Conservation (phyloP, 2,888 invertebrate species). For the Mermis nigrescens region DNA sequence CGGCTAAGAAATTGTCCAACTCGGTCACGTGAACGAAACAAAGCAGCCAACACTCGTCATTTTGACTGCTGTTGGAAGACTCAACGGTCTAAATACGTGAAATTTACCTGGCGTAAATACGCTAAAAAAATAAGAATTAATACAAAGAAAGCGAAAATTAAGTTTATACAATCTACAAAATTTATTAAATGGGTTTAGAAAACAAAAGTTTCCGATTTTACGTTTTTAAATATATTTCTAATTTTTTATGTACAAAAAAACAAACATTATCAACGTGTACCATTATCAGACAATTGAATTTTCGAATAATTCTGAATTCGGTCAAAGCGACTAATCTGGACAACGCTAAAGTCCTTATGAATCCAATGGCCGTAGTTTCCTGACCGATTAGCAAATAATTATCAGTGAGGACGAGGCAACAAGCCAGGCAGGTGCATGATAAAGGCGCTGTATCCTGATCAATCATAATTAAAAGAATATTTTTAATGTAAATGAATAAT, state of each 20-base stretch:
- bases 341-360: conserved; percentile 6
- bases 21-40: not conserved
- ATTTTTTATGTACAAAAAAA: too few relatives aligned
- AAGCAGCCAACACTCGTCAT: not conserved
- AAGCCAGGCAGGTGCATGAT: conserved; percentile 4
- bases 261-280: not conserved
- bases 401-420: conserved; percentile 2
- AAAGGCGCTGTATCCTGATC: not conserved
- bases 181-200: not conserved
- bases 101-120: too few relatives aligned
- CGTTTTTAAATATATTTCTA: too few relatives aligned
- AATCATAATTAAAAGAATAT: too few relatives aligned
- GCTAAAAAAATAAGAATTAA: not conserved
- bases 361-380: conserved; percentile 5
- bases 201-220: too few relatives aligned
- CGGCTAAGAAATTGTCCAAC: too few relatives aligned
- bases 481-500: too few relatives aligned
- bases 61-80: not conserved
- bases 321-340: not conserved
- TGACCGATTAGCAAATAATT: conserved; percentile 7
- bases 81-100: not conserved
- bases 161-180: not conserved
- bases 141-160: not conserved
- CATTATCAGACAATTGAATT: not conserved
- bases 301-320: not conserved